These are phyloP conservation scores for Sebastes iracundus DNA, from an alignment of 2,797 vertebrate genomes.

Conservation along the genomic window DNA sequence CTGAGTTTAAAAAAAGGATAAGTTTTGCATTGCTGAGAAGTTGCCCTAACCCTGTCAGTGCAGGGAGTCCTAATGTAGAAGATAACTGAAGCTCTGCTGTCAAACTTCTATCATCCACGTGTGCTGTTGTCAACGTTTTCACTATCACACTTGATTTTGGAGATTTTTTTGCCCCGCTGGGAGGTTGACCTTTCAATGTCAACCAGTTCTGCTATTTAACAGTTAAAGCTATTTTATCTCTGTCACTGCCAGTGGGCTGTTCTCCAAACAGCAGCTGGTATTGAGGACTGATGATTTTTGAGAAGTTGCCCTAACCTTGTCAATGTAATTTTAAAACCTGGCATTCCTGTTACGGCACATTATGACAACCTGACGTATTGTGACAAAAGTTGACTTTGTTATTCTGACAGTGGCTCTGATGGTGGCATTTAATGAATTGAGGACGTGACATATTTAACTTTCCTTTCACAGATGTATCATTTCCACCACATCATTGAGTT, in stretches of 20 bases:
- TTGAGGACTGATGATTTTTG: conserved; percentile 32
- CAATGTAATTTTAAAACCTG: conserved; percentile 39
- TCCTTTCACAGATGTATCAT: not conserved
- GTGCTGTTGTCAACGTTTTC: conserved; percentile 27
- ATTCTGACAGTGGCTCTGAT: conserved; percentile 31
- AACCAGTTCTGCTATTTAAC: conserved; percentile 13
- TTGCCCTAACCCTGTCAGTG: conserved; percentile 34
- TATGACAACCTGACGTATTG: conserved; percentile 36
- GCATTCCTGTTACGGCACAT: conserved; percentile 11
- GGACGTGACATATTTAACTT: conserved; percentile 3
- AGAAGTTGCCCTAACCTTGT: conserved; percentile 41
- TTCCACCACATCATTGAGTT: not conserved
- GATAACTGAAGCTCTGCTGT: conserved; percentile 36
- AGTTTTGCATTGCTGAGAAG: conserved; percentile 1
- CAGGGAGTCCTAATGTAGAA: conserved; percentile 7
- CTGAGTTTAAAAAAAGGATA: not conserved
- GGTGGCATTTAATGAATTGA: conserved; percentile 28
- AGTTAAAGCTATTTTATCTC: conserved; percentile 12
- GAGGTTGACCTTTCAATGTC: conserved; percentile 37
- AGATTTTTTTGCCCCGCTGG: not conserved
- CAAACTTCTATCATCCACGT: conserved; percentile 17
- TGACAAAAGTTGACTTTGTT: conserved; percentile 18
- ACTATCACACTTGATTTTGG: conserved; percentile 20
- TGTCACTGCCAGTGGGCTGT: conserved; percentile 1
- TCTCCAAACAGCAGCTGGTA: conserved; percentile 1